Base-by-base conservation (phyloP, 2,797 vertebrate genomes). In the Garrulus glandarius region DNA sequence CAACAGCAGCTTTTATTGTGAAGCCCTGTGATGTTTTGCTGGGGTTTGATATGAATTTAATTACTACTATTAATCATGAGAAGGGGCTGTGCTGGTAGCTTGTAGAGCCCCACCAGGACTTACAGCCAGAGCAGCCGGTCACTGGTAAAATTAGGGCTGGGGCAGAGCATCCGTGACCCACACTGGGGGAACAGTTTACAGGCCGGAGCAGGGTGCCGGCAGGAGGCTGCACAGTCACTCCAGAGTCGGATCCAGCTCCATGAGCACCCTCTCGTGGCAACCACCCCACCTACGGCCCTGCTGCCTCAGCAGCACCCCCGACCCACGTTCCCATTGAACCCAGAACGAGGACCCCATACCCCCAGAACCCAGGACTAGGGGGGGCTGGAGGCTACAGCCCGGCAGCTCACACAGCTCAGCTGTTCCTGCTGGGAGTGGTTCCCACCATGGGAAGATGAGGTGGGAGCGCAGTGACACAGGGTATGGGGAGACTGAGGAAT, bases 231-330 rank as follows among this genome's bases (percentile, higher is more conserved):
- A 5, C 11, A 5, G 21, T 2, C 23, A 9, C 22, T 32, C 32
- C 20, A 1, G 49, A 4, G 19, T 4, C 15, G 1, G 32, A 59
- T 70, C 44, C 85, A 55, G 65, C 53, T 71, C 49, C 37, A 11
- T 44, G 84, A 84, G 89, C 87, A 65, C 84, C 91, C 91, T 89
- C 93, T 93, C 24, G 44, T 89, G 95, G 94, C 87, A 36, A 14
- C 5, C 30, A 10, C 20, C 34, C 39, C 23, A 8, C 4, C 9
- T 14, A 7, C 0, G 4, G 32, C 69, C 43, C 68, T 1, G 2
- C 46, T 41, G 49, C 49, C 34, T 13, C 69, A 3, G n/a, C 68
- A 30, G 50, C 32, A 2, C 2, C 9, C 13, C 2, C 32, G 30
- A 18, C 15, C 19, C 5, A 4, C 0, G 2, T 36, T 50, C 50